A percentile compares a stretch with the other conserved stretches of the same genome.
phyloP scores from a whole-genome alignment of 2,113 vertebrate genomes.

The Oceanodroma tethys region DNA sequence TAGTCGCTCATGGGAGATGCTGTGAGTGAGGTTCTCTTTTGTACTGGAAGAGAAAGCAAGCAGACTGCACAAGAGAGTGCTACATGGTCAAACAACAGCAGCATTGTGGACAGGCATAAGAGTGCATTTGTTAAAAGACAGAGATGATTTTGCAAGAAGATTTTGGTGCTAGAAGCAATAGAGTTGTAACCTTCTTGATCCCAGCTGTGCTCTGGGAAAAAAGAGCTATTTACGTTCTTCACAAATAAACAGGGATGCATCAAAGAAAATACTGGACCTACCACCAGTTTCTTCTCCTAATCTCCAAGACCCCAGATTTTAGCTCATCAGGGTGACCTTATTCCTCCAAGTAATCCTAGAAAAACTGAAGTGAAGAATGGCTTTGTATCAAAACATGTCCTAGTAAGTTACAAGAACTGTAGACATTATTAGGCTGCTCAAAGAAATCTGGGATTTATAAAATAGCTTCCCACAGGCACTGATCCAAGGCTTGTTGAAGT shows the following conservation, averaged over 20 bases:
- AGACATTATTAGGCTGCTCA: not conserved
- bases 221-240: not conserved
- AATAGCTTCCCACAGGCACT: constrained; percentile 15
- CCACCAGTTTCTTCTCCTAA: not conserved
- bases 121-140: not conserved
- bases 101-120: not conserved
- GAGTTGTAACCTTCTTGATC: not conserved
- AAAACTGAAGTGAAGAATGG: not conserved
- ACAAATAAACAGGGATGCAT: constrained; percentile 10
- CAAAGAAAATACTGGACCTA: not conserved
- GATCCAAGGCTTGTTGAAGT: not conserved
- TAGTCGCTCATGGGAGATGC: not conserved
- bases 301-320: not conserved
- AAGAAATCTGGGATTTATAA: not conserved
- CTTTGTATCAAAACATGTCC: not conserved
- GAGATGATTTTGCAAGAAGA: not conserved
- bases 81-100: not conserved
- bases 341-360: not conserved
- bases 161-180: not conserved
- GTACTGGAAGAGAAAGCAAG: not conserved
- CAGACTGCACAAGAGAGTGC: not conserved
- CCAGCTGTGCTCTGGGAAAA: not conserved
- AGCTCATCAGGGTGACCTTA: not conserved
- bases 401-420: not conserved
- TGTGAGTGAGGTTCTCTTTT: not conserved